A percentile compares a stretch with the other conserved stretches of the same genome.
These are phyloP conservation scores for Rachycentron canadum DNA, from an alignment of 2,797 vertebrate genomes.

Conservation along the genomic window DNA sequence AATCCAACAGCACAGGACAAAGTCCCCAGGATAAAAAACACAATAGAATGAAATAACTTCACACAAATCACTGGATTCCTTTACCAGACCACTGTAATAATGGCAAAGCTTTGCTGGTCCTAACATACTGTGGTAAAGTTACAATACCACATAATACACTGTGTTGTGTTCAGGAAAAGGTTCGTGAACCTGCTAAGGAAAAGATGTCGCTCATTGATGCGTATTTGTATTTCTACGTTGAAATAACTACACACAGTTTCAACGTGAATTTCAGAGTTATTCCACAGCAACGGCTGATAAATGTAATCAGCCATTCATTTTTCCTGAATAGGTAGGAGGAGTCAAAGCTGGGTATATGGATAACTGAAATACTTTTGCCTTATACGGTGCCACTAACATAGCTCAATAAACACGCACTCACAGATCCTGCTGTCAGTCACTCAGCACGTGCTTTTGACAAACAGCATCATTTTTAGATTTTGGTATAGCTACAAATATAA, in stretches of 20 bases:
- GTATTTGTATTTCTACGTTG: background rate
- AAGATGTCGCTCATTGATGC: background rate
- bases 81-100: background rate
- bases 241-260: background rate
- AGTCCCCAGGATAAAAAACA: background rate
- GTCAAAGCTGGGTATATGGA: background rate
- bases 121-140: background rate
- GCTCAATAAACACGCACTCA: background rate
- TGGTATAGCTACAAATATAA: background rate
- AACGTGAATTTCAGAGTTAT: background rate
- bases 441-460: background rate
- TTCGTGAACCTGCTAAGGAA: background rate
- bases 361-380: background rate
- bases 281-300: background rate
- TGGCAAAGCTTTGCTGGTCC: background rate
- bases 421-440: background rate
- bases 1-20: constrained; percentile 5
- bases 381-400: background rate
- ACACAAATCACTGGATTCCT: background rate
- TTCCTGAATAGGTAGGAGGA: background rate
- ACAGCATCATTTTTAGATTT: background rate
- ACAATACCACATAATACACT: background rate
- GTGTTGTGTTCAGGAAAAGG: background rate
- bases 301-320: background rate
- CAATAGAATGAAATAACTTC: background rate